A percentile compares a stretch with the other conserved stretches of the same genome.
Conservation (phyloP, 2,797 vertebrate genomes). For the Malacoctenus gilli region DNA sequence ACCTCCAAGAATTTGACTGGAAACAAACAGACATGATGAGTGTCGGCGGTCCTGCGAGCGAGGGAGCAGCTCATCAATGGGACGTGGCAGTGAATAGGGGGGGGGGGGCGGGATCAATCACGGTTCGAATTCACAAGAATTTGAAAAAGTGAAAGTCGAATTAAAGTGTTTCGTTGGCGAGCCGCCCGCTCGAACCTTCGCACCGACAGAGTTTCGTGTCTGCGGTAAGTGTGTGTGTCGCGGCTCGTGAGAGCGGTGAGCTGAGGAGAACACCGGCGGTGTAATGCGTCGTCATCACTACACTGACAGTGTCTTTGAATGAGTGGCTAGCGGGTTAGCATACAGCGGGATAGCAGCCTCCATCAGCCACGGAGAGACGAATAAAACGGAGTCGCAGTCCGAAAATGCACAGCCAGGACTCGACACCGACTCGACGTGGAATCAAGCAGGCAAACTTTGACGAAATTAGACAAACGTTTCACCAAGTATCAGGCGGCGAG, state of each 20-base stretch:
- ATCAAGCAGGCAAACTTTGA: too few relatives aligned
- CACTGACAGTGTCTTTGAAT: conserved; percentile 71
- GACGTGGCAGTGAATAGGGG: conserved; percentile 67
- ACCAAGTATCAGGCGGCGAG: too few relatives aligned
- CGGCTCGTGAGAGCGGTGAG: background rate
- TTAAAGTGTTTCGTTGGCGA: rapidly evolving
- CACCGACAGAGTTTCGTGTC: too few relatives aligned
- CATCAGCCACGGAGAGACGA: background rate
- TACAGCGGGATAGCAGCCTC: background rate
- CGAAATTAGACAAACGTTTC: too few relatives aligned
- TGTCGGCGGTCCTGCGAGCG: too few relatives aligned
- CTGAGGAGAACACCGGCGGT: conserved; percentile 11
- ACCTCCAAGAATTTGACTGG: conserved; percentile 98
- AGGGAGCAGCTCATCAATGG: conserved; percentile 18
- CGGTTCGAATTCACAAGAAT: background rate
- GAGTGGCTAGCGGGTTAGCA: conserved; percentile 64
- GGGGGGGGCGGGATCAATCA: background rate
- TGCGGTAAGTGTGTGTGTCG: rapidly evolving
- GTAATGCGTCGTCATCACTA: conserved; percentile 81
- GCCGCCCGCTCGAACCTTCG: background rate
- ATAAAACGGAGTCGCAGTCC: rapidly evolving
- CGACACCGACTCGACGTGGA: too few relatives aligned
- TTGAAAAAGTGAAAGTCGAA: background rate
- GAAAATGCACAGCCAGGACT: background rate
- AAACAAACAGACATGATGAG: conserved; percentile 38